phyloP scores from a whole-genome alignment of 2,888 invertebrate genomes.

The Cheilosia soror region DNA sequence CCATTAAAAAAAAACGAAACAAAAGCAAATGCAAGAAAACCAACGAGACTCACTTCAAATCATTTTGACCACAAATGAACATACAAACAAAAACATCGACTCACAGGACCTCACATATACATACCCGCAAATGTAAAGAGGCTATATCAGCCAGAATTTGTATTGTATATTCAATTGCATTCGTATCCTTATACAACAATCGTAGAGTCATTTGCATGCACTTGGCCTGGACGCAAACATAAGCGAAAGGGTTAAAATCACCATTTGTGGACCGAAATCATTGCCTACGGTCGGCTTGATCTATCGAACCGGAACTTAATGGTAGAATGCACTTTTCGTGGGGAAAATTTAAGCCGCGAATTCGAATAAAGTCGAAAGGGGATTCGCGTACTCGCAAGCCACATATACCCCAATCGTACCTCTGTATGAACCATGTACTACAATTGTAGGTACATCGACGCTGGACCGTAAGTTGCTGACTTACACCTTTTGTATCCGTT shows the following conservation, averaged over 20 bases:
- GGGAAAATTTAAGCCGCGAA: constrained; percentile 48
- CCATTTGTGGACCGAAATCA: constrained; percentile 43
- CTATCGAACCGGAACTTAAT: constrained; percentile 68
- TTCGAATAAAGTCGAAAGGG: constrained; percentile 35
- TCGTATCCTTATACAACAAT: constrained; percentile 34
- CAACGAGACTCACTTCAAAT: constrained; percentile 17
- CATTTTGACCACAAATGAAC: constrained; percentile 32
- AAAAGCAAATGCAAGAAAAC: constrained; percentile 11
- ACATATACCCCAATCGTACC: background rate
- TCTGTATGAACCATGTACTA: background rate
- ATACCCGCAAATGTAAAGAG: too few species aligned
- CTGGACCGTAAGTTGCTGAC: constrained; percentile 46
- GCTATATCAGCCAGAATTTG: too few species aligned
- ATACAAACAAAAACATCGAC: constrained; percentile 17
- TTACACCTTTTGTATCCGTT: constrained; percentile 55
- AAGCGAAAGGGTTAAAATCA: constrained; percentile 13
- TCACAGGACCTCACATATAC: background rate
- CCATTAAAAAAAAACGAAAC: constrained; percentile 5
- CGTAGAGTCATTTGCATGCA: constrained; percentile 39
- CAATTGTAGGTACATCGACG: too few species aligned
- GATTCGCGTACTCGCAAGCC: background rate
- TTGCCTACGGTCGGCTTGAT: constrained; percentile 37
- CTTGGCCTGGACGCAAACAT: constrained; percentile 1
- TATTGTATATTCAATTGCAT: constrained; percentile 8
- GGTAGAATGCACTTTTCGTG: constrained; percentile 53